Evolutionary conservation across 1,140 invertebrate species (phyloP).

Genomic region (Coelopa frigida): DNA sequence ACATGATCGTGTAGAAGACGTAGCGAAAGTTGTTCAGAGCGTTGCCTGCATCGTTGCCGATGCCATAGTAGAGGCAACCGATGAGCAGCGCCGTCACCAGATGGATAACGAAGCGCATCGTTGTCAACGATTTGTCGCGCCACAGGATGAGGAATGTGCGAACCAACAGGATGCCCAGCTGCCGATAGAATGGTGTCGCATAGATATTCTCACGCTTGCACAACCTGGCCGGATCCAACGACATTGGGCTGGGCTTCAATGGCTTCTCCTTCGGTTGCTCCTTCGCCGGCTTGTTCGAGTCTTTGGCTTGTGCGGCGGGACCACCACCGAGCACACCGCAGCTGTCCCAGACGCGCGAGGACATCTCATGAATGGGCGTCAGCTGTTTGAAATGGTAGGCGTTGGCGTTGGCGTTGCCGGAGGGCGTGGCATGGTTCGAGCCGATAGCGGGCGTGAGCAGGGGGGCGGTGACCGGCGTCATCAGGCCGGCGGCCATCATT

Average conservation of each 20-base stretch:
- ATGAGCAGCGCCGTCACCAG: slow-evolving; percentile 68
- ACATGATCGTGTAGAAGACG: slow-evolving; percentile 75
- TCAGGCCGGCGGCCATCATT: slow-evolving; percentile 40
- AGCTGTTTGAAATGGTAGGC: slow-evolving; percentile 10
- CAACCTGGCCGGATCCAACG: slow-evolving; percentile 30
- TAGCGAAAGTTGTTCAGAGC: slow-evolving; percentile 69
- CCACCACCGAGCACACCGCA: slow-evolving; percentile 12
- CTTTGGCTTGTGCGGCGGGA: slow-evolving; percentile 6
- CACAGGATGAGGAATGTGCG: slow-evolving; percentile 55
- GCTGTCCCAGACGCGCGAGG: slow-evolving; percentile 29
- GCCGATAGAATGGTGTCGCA: slow-evolving; percentile 57
- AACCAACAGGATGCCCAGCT: slow-evolving; percentile 56
- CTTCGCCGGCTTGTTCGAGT: not conserved
- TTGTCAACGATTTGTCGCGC: slow-evolving; percentile 53
- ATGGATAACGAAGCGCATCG: slow-evolving; percentile 70
- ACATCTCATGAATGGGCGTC: slow-evolving; percentile 32
- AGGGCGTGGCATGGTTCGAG: not conserved
- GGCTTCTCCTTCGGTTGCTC: slow-evolving; percentile 16
- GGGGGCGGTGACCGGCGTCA: slow-evolving; percentile 48
- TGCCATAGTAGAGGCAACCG: slow-evolving; percentile 70
- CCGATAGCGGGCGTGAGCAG: slow-evolving; percentile 17
- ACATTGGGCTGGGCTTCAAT: slow-evolving; percentile 23
- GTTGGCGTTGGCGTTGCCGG: not conserved
- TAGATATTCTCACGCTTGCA: slow-evolving; percentile 45
- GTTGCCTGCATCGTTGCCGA: slow-evolving; percentile 69